These are phyloP conservation scores for Rhorus exstirpatorius DNA, from an alignment of 2,888 invertebrate species.

Conservation along the genomic window DNA sequence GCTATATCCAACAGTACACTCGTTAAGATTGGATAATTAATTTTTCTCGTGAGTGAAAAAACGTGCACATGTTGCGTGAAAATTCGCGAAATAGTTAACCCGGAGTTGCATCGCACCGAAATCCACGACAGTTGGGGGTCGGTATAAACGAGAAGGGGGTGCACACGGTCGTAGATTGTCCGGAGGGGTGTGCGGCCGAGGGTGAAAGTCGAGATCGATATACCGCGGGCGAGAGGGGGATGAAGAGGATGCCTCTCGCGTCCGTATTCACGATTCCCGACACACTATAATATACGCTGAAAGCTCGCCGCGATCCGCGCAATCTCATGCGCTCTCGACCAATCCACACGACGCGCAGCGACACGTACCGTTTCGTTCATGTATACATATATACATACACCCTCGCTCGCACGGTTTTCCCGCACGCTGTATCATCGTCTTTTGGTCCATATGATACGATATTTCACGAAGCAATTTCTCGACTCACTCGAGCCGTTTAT, in stretches of 20 bases:
- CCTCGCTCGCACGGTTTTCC: background rate
- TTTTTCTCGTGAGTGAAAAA: too few species aligned
- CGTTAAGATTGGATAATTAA: too few species aligned
- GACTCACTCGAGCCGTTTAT: background rate
- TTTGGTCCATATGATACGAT: constrained; percentile 8
- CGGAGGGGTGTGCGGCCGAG: constrained; percentile 64
- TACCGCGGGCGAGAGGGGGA: constrained; percentile 60
- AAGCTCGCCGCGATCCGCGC: constrained; percentile 72
- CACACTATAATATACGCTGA: constrained; percentile 58
- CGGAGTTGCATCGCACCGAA: constrained; percentile 67
- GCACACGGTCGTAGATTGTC: constrained; percentile 45
- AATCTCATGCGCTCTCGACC: constrained; percentile 70
- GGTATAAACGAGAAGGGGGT: constrained; percentile 64
- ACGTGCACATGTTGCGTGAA: constrained; percentile 49
- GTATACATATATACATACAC: background rate
- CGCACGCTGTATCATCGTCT: background rate
- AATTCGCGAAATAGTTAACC: constrained; percentile 75
- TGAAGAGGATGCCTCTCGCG: constrained; percentile 57
- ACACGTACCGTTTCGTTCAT: constrained; percentile 30
- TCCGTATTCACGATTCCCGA: constrained; percentile 74
- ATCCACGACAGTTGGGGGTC: constrained; percentile 51
- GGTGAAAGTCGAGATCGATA: constrained; percentile 77
- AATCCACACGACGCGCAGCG: constrained; percentile 47
- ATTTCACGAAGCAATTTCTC: background rate
- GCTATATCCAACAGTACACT: too few species aligned